phyloP scores from a whole-genome alignment of 2,797 vertebrate species.

The Galago senegalensis region DNA sequence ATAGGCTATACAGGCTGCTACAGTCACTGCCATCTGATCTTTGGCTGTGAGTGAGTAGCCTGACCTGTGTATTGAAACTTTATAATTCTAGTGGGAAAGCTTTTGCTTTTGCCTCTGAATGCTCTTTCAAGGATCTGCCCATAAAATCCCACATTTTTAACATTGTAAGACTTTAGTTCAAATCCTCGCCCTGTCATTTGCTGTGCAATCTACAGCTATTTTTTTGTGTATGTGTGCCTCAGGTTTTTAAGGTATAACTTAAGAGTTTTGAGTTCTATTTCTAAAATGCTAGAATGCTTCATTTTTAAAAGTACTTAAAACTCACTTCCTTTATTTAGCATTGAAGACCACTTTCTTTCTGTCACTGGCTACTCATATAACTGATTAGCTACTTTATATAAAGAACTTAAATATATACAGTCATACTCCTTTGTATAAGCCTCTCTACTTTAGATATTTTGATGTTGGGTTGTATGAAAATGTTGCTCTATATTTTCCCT shows the following conservation, averaged over 20 bases:
- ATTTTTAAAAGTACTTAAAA: constrained; percentile 36
- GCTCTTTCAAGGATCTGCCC: neutral
- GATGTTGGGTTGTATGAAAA: neutral
- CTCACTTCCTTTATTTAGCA: neutral
- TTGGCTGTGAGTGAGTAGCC: neutral
- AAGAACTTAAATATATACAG: neutral
- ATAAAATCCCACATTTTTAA: neutral
- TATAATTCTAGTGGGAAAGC: neutral
- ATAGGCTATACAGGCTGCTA: too few species aligned
- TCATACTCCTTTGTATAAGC: neutral
- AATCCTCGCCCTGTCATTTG: neutral
- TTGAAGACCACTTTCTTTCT: neutral
- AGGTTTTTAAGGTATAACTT: neutral
- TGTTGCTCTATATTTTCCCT: neutral
- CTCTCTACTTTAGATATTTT: constrained; percentile 17
- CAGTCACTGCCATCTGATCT: neutral
- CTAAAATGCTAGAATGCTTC: neutral
- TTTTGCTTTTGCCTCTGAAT: neutral
- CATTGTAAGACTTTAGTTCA: neutral
- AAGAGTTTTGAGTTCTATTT: neutral
- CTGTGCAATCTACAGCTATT: neutral
- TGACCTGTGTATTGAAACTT: neutral
- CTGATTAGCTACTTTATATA: neutral
- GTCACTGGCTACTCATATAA: neutral
- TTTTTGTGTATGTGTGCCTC: neutral